Percentiles rank a stretch among this genome's conserved stretches.
Evolutionary conservation across 2,113 vertebrate species (phyloP).

Genomic region (Phoenicopterus ruber): DNA sequence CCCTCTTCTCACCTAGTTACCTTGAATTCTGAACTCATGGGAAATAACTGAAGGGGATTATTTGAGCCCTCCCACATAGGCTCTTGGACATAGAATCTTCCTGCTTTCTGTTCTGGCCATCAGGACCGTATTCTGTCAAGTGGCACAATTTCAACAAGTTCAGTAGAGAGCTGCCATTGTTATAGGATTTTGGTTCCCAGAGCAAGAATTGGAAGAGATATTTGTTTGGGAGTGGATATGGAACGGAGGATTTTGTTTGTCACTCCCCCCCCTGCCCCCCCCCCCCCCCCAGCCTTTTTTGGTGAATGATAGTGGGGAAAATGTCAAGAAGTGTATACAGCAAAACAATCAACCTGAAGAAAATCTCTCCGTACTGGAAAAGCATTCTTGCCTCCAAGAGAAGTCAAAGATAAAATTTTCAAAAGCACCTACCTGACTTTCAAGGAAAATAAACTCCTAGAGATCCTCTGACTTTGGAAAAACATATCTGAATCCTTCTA

Average conservation of each 20-base stretch:
- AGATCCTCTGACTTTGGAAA: background rate
- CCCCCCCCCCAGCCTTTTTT: background rate
- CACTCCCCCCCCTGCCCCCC: too few species aligned
- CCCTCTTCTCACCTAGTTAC: background rate
- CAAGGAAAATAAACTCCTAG: background rate
- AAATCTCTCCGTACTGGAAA: background rate
- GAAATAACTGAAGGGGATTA: background rate
- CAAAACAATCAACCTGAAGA: background rate
- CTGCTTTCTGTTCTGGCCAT: background rate
- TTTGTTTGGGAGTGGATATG: background rate
- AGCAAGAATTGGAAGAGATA: background rate
- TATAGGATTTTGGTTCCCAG: background rate
- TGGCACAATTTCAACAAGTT: background rate
- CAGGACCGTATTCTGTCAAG: background rate
- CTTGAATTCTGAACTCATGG: background rate
- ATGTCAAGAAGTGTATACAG: background rate
- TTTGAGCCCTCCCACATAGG: background rate
- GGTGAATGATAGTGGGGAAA: background rate
- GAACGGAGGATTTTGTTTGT: background rate
- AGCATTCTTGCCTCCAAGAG: background rate
- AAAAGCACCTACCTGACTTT: background rate
- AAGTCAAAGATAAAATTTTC: background rate
- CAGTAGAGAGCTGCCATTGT: background rate
- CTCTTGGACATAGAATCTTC: rapidly evolving
- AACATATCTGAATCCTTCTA: background rate